These are phyloP conservation scores for Podabrus alpinus DNA, from an alignment of 2,888 invertebrate species.

Conservation along the genomic window DNA sequence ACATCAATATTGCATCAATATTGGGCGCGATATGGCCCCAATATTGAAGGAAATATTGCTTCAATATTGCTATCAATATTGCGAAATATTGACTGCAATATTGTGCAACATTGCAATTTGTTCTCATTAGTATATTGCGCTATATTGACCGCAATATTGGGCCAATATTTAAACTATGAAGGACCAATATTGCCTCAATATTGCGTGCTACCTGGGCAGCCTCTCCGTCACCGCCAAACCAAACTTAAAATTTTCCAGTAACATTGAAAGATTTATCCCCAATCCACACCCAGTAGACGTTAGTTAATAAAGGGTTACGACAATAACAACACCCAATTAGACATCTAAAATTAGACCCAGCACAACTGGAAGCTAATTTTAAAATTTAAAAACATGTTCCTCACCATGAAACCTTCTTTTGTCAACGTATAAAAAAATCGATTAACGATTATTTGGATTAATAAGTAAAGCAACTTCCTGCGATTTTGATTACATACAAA, in stretches of 20 bases:
- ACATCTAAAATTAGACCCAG: background rate
- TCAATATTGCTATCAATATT: too few species aligned
- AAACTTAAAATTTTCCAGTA: background rate
- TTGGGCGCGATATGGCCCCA: too few species aligned
- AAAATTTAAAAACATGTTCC: background rate
- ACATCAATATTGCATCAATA: too few species aligned
- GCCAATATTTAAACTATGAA: too few species aligned
- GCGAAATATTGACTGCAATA: too few species aligned
- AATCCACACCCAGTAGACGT: background rate
- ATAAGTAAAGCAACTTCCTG: background rate
- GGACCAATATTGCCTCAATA: too few species aligned
- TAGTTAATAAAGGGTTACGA: background rate
- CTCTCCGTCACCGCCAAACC: background rate
- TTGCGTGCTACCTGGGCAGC: too few species aligned
- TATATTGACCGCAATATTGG: too few species aligned
- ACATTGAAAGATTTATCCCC: background rate
- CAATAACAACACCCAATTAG: conserved; percentile 1
- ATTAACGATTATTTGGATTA: background rate
- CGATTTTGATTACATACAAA: background rate
- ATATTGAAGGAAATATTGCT: too few species aligned
- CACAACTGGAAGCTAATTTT: background rate
- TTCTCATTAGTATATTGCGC: too few species aligned
- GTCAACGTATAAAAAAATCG: background rate
- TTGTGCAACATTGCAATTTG: too few species aligned
- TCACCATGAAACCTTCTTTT: background rate